Evolutionary conservation across 2,113 vertebrate genomes (phyloP), one percentile per base, ranked within the genome.

Genomic region (Nipponia nippon): DNA sequence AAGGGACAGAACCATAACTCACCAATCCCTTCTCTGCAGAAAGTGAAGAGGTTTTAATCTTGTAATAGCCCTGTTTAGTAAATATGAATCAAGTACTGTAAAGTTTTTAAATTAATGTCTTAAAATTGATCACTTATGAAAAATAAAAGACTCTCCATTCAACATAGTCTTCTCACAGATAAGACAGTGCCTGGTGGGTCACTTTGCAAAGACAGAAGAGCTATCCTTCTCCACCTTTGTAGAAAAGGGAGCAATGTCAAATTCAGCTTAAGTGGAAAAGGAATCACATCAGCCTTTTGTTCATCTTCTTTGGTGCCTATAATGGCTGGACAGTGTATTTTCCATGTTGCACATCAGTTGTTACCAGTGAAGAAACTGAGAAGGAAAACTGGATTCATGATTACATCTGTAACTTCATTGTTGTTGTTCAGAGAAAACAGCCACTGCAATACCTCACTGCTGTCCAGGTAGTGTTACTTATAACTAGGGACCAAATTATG

Each of bases 1-100:
- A 90, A 89, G 46, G 40, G 23, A 91, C 93, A 95, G 91, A 94
- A 90, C 72, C 82, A 80, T 83, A 97, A 95, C 55, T 97, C 96
- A 96, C 73, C 47, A 78, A 81, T 56, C 21, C 55, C 66, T 94
- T 84, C 62, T 77, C 90, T 85, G 55, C 77, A 92, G 58, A 63
- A 95, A 89, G 34, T 18, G 18, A 94, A 70, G 72, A 89, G 59
- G 47, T 53, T 94, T 92, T 80, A 85, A 93, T 78, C 86, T 83
- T 92, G 23, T 80, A 96, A 89, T 80, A 92, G 63, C 58, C 50
- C 55, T 92, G 59, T 92, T 97, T 81, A 89, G 75, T 93, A 95
- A 96, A 94, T 94, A 94, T 17, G 36, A 93, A 93, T 49, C 36
- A 86, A 87, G 55, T 50, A 75, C 65, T 34, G 58, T 50, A 81